Percentiles rank a stretch among this genome's conserved stretches.
phyloP scores from a whole-genome alignment of 2,113 vertebrate genomes.

The Plectropomus leopardus region DNA sequence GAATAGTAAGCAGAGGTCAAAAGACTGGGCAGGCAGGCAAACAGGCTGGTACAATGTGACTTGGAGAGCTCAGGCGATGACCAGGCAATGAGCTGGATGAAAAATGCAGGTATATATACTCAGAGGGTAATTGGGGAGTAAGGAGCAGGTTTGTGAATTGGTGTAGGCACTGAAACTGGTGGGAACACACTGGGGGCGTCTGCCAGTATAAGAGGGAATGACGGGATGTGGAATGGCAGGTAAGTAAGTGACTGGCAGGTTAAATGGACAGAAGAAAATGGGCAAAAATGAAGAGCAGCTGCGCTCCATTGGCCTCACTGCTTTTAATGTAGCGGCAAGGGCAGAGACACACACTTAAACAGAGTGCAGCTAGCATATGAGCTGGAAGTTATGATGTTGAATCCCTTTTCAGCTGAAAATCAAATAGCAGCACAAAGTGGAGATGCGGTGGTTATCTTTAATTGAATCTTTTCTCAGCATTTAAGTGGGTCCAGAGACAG shows the following conservation, averaged over 20 bases:
- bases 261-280: constrained; percentile 20
- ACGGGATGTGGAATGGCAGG: constrained; percentile 27
- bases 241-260: constrained; percentile 42
- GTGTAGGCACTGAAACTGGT: constrained; percentile 15
- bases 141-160: no score
- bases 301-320: background rate
- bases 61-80: background rate
- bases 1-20: background rate
- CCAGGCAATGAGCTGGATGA: background rate
- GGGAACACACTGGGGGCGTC: background rate
- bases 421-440: background rate
- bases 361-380: background rate
- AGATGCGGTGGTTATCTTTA: background rate
- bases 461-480: background rate
- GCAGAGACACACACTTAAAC: background rate
- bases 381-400: background rate
- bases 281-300: constrained; percentile 16
- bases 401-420: background rate
- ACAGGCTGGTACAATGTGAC: background rate
- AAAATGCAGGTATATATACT: background rate
- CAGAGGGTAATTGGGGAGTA: background rate
- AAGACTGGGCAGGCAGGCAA: background rate
- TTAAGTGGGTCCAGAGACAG: background rate
- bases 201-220: background rate
- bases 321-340: background rate